phyloP scores from a whole-genome alignment of 1,140 invertebrate genomes.

The Dufourea novaeangliae region DNA sequence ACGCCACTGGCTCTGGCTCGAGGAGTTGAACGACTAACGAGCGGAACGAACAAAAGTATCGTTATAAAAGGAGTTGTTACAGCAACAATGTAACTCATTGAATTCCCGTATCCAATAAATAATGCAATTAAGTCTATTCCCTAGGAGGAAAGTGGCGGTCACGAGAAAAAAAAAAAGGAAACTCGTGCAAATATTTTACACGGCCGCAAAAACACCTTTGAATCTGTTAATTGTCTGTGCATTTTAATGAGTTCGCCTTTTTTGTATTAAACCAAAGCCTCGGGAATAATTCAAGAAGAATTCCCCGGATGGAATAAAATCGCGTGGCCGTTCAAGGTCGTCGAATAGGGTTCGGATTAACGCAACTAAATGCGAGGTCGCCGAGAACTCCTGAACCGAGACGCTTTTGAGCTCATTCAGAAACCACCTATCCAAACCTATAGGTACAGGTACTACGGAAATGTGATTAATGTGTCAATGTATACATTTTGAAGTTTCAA shows the following conservation, averaged over 20 bases:
- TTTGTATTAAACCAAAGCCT: neutral
- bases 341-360: too few relatives aligned
- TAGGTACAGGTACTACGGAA: too few relatives aligned
- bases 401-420: too few relatives aligned
- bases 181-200: neutral
- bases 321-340: neutral
- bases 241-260: neutral
- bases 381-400: too few relatives aligned
- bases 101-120: neutral
- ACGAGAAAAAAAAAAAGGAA: neutral
- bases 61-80: neutral
- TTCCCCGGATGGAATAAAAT: neutral
- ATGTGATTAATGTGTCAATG: too few relatives aligned
- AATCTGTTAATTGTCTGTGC: neutral
- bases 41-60: conserved; percentile 14
- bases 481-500: too few relatives aligned
- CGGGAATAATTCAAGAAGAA: too few relatives aligned
- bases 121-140: neutral
- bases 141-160: neutral
- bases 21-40: neutral
- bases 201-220: neutral
- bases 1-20: neutral
- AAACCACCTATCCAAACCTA: too few relatives aligned
- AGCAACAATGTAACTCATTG: conserved; percentile 2
- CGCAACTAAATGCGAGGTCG: too few relatives aligned